phyloP scores from a whole-genome alignment of 1,140 invertebrate genomes.

The Bactericera cockerelli region DNA sequence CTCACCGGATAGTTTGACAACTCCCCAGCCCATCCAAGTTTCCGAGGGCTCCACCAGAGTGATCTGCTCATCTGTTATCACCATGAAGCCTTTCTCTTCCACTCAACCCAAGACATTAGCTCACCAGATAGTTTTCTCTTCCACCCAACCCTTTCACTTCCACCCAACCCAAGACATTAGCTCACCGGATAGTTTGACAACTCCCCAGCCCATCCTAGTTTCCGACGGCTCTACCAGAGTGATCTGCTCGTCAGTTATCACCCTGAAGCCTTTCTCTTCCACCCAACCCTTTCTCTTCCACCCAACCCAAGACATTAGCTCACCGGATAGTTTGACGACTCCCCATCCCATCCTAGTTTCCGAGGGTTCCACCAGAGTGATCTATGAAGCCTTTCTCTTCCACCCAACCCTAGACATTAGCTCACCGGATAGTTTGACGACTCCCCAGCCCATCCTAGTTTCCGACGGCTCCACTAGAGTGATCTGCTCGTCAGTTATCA shows the following conservation, averaged over 20 bases:
- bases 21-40: conserved; percentile 84
- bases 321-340: conserved; percentile 80
- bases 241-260: conserved; percentile 80
- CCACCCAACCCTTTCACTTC: conserved; percentile 75
- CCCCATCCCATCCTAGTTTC: conserved; percentile 90
- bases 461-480: conserved; percentile 97
- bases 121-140: conserved; percentile 80
- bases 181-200: conserved; percentile 77
- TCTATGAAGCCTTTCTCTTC: conserved; percentile 83
- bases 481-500: conserved; percentile 80
- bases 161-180: conserved; percentile 42
- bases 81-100: conserved; percentile 83
- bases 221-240: conserved; percentile 97
- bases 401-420: conserved; percentile 45
- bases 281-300: conserved; percentile 81
- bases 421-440: conserved; percentile 77
- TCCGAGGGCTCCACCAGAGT: conserved; percentile 97
- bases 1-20: conserved; percentile 82
- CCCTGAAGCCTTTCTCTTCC: conserved; percentile 75
- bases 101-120: conserved; percentile 40
- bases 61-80: conserved; percentile 80
- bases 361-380: conserved; percentile 94
- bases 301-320: conserved; percentile 42
- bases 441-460: conserved; percentile 83
- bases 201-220: conserved; percentile 83